Evolutionary conservation across 2,797 vertebrate species (phyloP).

Genomic region (Sebastes elongatus): DNA sequence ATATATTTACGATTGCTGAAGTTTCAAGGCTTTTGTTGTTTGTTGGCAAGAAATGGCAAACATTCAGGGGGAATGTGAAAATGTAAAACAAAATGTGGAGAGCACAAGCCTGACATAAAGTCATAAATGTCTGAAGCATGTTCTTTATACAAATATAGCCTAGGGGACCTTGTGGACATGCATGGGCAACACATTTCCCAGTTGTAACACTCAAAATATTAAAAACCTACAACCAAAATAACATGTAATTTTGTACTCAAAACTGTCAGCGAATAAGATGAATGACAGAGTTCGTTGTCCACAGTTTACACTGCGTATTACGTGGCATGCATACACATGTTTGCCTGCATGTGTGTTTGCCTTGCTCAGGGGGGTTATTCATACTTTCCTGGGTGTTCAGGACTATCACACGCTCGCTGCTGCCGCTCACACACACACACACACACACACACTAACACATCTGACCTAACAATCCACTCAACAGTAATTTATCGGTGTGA

Average conservation of each 20-base stretch:
- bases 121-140: not conserved
- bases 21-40: not conserved
- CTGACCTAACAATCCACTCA: conserved; percentile 80
- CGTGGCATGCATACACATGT: not conserved
- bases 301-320: not conserved
- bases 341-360: conserved; percentile 47
- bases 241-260: not conserved
- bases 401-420: conserved; percentile 46
- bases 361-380: conserved; percentile 37
- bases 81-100: not conserved
- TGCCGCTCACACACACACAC: conserved; percentile 42
- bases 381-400: conserved; percentile 53
- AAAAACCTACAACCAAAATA: not conserved
- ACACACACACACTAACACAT: conserved; percentile 62
- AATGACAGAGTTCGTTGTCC: not conserved
- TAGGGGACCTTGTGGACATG: not conserved
- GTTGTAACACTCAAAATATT: not conserved
- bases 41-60: not conserved
- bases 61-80: not conserved
- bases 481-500: conserved; percentile 82
- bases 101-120: not conserved
- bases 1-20: not conserved
- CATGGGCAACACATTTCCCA: not conserved
- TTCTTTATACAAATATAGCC: not conserved
- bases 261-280: not conserved